Evolutionary conservation across 2,113 vertebrate genomes (phyloP), one percentile per base, ranked within the genome.

Genomic region (Semnornis frantzii): DNA sequence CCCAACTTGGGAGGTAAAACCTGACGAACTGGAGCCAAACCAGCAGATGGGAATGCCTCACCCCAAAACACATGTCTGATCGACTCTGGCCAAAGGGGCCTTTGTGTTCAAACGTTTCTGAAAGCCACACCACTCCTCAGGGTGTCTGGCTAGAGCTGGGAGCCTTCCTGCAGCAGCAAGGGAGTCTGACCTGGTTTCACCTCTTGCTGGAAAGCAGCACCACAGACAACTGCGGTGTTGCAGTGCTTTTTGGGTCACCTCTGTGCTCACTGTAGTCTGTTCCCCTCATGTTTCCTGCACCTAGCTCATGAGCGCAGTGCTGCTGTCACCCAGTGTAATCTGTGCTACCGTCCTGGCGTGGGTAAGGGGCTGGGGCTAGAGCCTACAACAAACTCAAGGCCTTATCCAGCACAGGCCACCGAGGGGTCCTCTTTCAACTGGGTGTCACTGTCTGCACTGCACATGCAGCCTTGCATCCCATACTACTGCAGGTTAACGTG

Each of bases 251-350:
- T 8, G 68, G 59, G 55, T 52, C 78, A 5, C 2, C 16, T 21
- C 25, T 13, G 15, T 66, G 31, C 83, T 24, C 8, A 7, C 24
- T 8, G 64, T 6, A 19, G 5, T 24, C 12, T 9, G 54, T 24
- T 65, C 7, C 31, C 42, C 2, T 19, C 0, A 2, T 1, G 52
- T 11, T 65, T 27, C 46, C 76, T 59, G 54, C 27, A 8, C 55
- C 21, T 50, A 0, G 13, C 0, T 2, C 39, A 3, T 0, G 2
- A 39, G 50, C 0, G 24, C 16, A n/a, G 52, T 7, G 0, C 44
- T 7, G 73, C 10, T 1, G 1, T 62, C 0, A 3, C 54, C 44
- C 39, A 8, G 28, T 1, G 1, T 3, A 66, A 28, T 12, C 33
- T 18, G 54, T n/a, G 92, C 83, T 23, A 46, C 80, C 4, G 24